These are phyloP conservation scores for Zoanthus sociatus DNA, from an alignment of 92 coral and sea anemone species.

Conservation along the genomic window DNA sequence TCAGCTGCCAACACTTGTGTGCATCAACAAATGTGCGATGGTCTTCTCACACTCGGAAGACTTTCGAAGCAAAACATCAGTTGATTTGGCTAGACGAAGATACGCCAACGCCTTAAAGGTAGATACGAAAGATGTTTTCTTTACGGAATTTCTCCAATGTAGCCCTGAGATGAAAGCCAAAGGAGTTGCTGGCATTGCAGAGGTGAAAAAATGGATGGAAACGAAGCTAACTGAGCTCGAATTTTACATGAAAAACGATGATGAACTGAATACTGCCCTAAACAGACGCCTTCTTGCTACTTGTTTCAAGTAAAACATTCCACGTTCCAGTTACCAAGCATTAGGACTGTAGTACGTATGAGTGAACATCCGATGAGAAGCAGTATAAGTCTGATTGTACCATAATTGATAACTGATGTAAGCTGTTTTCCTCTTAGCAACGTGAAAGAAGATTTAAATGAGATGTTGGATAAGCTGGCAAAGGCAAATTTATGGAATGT, in stretches of 20 bases:
- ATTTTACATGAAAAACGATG: neutral
- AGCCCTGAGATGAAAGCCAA: neutral
- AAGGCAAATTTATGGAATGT: too few relatives aligned
- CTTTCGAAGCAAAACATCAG: neutral
- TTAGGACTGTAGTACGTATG: too few relatives aligned
- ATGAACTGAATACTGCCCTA: neutral
- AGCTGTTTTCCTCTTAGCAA: too few relatives aligned
- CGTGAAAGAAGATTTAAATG: too few relatives aligned
- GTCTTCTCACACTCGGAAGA: neutral
- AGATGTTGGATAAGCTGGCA: too few relatives aligned
- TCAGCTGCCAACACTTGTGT: slow-evolving; percentile 8
- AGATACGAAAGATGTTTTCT: neutral
- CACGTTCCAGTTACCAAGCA: too few relatives aligned
- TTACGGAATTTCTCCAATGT: neutral
- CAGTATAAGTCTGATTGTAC: too few relatives aligned
- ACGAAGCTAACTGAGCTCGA: neutral
- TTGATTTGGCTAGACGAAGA: neutral
- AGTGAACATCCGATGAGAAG: too few relatives aligned
- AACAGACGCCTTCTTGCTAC: neutral
- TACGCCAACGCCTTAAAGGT: neutral
- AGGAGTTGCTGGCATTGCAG: neutral
- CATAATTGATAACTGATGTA: too few relatives aligned
- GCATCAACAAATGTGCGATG: slow-evolving; percentile 6
- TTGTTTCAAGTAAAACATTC: neutral
- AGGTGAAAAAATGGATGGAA: neutral